Conservation (phyloP, 2,797 vertebrate species). For the Paratrypauchen microcephalus region DNA sequence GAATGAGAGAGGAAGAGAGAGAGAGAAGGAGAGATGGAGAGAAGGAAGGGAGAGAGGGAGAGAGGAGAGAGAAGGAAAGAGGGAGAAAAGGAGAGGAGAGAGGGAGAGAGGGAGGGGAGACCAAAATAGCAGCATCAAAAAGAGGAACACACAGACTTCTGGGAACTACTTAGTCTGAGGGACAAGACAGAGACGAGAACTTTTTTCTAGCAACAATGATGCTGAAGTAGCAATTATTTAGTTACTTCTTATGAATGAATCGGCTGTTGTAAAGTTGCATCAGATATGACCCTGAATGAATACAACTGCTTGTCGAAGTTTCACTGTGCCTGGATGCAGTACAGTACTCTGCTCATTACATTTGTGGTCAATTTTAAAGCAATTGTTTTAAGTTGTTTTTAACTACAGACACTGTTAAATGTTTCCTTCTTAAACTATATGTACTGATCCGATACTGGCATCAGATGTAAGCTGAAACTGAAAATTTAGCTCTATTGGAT, state of each 20-base stretch:
- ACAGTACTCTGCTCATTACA: background rate
- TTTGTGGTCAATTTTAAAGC: too few species aligned
- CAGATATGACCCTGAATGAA: background rate
- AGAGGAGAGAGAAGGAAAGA: too few species aligned
- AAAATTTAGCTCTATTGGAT: too few species aligned
- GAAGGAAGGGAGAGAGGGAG: slow-evolving; percentile 13
- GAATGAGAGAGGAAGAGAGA: slow-evolving; percentile 20
- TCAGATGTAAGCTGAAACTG: too few species aligned
- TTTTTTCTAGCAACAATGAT: background rate
- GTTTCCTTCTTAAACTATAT: too few species aligned
- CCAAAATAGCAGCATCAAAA: slow-evolving; percentile 67
- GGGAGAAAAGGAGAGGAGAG: too few species aligned
- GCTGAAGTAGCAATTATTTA: background rate
- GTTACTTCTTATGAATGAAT: background rate
- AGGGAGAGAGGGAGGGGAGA: slow-evolving; percentile 16
- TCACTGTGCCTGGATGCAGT: background rate
- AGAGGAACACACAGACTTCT: slow-evolving; percentile 45
- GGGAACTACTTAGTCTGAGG: slow-evolving; percentile 38
- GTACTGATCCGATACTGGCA: too few species aligned
- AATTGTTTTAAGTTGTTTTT: too few species aligned
- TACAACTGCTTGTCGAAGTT: background rate
- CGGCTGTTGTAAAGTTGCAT: background rate
- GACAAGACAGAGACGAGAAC: slow-evolving; percentile 12
- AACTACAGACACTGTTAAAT: too few species aligned
- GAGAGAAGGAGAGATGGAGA: background rate